A percentile compares a stretch with the other conserved stretches of the same genome.
Evolutionary conservation across 2,797 vertebrate genomes (phyloP).

Genomic region (Muscicapa comitata): DNA sequence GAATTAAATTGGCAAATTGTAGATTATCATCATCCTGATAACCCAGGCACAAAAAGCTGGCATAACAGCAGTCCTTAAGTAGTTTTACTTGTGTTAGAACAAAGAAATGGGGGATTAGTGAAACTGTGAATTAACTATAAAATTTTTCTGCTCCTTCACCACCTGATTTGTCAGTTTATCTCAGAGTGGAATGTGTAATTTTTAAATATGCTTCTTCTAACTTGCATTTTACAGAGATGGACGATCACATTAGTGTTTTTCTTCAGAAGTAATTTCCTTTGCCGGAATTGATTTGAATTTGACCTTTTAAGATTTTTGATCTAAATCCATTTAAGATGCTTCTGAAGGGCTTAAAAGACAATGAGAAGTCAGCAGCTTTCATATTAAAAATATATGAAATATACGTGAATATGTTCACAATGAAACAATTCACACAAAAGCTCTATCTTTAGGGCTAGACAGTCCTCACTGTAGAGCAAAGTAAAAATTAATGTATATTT

Average conservation of each 20-base stretch:
- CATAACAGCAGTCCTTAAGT: neutral
- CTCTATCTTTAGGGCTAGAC: neutral
- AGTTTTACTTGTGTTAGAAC: neutral
- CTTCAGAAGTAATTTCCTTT: conserved; percentile 12
- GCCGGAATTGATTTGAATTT: neutral
- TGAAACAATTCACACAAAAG: neutral
- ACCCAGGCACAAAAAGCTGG: neutral
- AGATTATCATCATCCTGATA: neutral
- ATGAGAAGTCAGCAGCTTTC: neutral
- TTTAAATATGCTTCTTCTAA: neutral
- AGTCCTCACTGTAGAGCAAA: neutral
- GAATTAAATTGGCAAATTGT: neutral
- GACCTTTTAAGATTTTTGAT: conserved; percentile 21
- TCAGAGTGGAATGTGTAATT: neutral
- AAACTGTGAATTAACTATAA: neutral
- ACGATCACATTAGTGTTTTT: neutral
- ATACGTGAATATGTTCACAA: neutral
- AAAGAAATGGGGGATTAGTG: neutral
- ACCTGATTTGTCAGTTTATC: neutral
- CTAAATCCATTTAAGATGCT: conserved; percentile 7
- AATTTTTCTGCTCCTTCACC: neutral
- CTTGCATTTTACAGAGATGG: neutral
- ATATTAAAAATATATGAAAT: neutral
- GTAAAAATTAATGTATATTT: neutral
- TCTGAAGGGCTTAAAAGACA: neutral